Evolutionary conservation across 92 coral and sea anemone species (phyloP), one percentile per base, ranked within the genome.

Genomic region (Porites rus): DNA sequence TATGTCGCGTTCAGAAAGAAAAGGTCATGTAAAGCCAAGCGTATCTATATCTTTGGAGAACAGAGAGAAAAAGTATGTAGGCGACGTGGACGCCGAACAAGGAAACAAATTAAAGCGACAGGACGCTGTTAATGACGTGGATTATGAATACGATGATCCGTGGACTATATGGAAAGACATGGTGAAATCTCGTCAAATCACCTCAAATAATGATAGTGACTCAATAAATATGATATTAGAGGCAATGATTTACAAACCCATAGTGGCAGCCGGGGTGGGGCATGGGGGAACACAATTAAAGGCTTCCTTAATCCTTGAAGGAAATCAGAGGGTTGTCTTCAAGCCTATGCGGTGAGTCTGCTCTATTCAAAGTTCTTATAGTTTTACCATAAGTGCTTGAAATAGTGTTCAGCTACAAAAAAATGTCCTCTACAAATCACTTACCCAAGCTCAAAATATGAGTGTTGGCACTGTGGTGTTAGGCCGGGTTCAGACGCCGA

Each of bases 281-380:
- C 87, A 79, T 64, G 88, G 82, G 24, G 99, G 99, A 7, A 95
- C 98, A 18, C 99, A 97, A 79, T 82, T 97, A 64, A 97, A 97
- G 84, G 96, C 98, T 51, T 89, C 96, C 18, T 69, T 97, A 71
- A 74, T 93, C 59, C 90, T 97, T 19, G 96, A 95, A 69, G 99
- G 98, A 84, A 92, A 93, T 66, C 99, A 97, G 90, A 97, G 75
- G 83, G 96, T 94, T n/a, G 98, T 97, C 56, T 97, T 97, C 75
- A 97, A 97, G 78, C 99, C 99, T 7, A 94, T 82, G 95, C 94
- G 99, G 99, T 97, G 75, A 72, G 94, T 43, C 21, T 66, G 77
- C 4, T 10, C 3, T 10, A 56, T 3, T 10, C 46, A 38, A 38
- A 38, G 5, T 38, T 38, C 46, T 38, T 38, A 38, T 38, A 4